Evolutionary conservation across 53 echinoderm and acorn worm species (phyloP).

Genomic region (Holothuria leucospilota): DNA sequence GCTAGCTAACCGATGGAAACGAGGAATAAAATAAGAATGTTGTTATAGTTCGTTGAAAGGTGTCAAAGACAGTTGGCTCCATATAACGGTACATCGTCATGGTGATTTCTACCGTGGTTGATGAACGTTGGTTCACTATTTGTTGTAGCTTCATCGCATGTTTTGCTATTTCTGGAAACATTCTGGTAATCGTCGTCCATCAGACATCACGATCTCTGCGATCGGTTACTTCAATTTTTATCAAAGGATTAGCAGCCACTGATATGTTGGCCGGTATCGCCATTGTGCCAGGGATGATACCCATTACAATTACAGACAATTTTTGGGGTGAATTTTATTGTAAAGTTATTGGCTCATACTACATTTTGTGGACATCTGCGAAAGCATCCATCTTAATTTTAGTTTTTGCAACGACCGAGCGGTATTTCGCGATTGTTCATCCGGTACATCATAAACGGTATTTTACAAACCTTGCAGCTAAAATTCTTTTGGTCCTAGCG

Average conservation of each 20-base stretch:
- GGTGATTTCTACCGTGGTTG: constrained; percentile 31
- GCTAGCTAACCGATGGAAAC: no score
- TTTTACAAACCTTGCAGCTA: constrained; percentile 58
- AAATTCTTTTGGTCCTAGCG: constrained; percentile 44
- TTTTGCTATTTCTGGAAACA: constrained; percentile 70
- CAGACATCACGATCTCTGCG: constrained; percentile 52
- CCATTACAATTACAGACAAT: constrained; percentile 23
- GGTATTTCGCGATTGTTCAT: constrained; percentile 76
- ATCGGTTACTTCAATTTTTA: constrained; percentile 72
- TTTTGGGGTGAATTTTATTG: constrained; percentile 79
- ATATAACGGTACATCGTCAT: not conserved
- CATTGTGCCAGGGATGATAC: constrained; percentile 54
- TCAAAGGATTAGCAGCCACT: constrained; percentile 67
- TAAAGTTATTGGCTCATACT: constrained; percentile 78
- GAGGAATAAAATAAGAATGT: no score
- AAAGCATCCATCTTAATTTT: constrained; percentile 86
- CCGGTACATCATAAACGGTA: constrained; percentile 68
- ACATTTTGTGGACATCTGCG: constrained; percentile 80
- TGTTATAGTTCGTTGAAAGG: no score
- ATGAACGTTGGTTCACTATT: constrained; percentile 45
- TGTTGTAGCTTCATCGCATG: constrained; percentile 54
- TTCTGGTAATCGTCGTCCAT: constrained; percentile 65
- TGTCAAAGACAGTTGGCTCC: no score
- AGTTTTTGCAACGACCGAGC: constrained; percentile 80
- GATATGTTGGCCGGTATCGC: constrained; percentile 66